phyloP scores from a whole-genome alignment of 2,113 vertebrate genomes.

The Upupa epops region DNA sequence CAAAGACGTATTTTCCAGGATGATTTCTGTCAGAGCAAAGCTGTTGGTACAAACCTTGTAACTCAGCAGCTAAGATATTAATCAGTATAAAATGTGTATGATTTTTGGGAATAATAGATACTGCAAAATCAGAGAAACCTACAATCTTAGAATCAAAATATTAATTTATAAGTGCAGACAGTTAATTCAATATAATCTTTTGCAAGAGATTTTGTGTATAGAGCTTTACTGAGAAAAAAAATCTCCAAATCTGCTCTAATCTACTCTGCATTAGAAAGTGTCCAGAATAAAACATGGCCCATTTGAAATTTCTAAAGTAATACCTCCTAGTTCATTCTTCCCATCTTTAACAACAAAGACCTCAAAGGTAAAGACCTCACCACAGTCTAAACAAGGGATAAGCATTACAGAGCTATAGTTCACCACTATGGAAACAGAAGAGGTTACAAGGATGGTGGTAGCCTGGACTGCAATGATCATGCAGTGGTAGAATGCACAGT shows the following conservation, averaged over 20 bases:
- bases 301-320: not conserved
- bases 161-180: not conserved
- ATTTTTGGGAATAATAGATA: not conserved
- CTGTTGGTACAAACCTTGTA: not conserved
- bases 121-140: not conserved
- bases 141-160: not conserved
- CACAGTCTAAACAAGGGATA: not conserved
- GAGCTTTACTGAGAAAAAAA: not conserved
- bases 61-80: not conserved
- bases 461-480: not conserved
- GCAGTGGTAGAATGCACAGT: not conserved
- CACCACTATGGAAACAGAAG: not conserved
- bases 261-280: not conserved
- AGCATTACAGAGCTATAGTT: fast-evolving
- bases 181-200: not conserved
- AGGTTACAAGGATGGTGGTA: not conserved
- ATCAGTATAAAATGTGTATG: not conserved
- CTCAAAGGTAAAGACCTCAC: not conserved
- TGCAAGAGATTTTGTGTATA: not conserved
- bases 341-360: not conserved
- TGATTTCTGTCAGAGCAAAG: not conserved
- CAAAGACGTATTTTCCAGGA: not conserved
- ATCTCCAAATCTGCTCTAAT: fast-evolving
- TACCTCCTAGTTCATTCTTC: not conserved
- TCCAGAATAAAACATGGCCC: fast-evolving